These are phyloP conservation scores for Pyrgilauda ruficollis DNA, from an alignment of 2,113 vertebrate species.

Conservation along the genomic window DNA sequence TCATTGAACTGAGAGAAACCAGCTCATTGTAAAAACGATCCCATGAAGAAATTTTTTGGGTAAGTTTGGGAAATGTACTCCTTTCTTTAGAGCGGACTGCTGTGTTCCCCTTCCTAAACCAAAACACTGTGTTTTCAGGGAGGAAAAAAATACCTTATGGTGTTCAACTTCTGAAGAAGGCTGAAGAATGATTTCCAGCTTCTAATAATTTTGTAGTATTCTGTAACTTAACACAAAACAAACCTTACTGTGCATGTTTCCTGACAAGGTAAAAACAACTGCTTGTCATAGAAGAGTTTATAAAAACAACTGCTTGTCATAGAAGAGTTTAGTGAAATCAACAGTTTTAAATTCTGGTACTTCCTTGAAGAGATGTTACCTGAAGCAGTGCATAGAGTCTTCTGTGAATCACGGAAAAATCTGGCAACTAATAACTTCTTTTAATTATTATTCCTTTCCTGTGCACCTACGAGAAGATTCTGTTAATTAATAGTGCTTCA, in stretches of 20 bases:
- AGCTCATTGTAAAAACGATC: neutral
- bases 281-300: neutral
- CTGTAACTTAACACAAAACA: neutral
- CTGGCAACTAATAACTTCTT: neutral
- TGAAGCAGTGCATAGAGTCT: neutral
- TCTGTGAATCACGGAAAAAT: neutral
- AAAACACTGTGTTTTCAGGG: neutral
- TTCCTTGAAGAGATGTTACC: neutral
- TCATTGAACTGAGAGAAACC: neutral
- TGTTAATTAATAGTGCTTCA: neutral
- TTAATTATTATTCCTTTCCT: slow-evolving; percentile 3
- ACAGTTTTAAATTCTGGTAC: neutral
- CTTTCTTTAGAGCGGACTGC: neutral
- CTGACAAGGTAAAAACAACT: neutral
- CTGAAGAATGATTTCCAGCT: neutral
- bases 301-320: neutral
- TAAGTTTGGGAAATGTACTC: neutral
- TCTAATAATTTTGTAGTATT: neutral
- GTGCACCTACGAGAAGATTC: neutral
- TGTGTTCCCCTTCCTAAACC: neutral
- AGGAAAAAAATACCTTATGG: neutral
- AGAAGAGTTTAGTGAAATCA: neutral
- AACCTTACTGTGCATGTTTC: neutral
- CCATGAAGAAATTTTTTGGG: neutral
- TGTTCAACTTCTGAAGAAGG: neutral